Percentiles rank a stretch among this genome's conserved stretches.
Conservation (phyloP, 1,140 invertebrate genomes). For the Pogonognathellus flavescens region DNA sequence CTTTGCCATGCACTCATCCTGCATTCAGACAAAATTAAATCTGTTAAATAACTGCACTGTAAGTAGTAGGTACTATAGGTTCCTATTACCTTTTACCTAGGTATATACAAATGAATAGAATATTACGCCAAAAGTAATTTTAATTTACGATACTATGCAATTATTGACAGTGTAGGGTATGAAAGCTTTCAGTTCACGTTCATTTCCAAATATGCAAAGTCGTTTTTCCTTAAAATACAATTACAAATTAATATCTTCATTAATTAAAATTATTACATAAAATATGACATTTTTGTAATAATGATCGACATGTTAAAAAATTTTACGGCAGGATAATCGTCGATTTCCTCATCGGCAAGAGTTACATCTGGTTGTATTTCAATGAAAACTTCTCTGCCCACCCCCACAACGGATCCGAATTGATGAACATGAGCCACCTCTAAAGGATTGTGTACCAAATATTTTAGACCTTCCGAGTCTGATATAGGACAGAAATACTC, state of each 20-base stretch:
- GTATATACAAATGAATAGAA: constrained; percentile 19
- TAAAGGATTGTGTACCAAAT: constrained; percentile 2
- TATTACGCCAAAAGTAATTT: no score
- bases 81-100: neutral
- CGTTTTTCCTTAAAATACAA: constrained; percentile 28
- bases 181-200: constrained; percentile 44
- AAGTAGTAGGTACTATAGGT: no score
- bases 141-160: constrained; percentile 19
- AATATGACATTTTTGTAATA: no score
- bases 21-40: neutral
- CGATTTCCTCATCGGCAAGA: constrained; percentile 25
- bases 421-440: neutral
- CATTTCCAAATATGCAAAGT: constrained; percentile 51
- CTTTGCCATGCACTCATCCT: constrained; percentile 53
- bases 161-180: constrained; percentile 54
- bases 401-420: constrained; percentile 13
- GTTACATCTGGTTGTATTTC: constrained; percentile 31
- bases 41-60: neutral
- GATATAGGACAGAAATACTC: neutral
- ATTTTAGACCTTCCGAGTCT: neutral
- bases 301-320: neutral
- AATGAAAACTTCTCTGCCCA: constrained; percentile 29
- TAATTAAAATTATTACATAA: no score
- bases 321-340: neutral
- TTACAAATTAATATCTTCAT: neutral